Evolutionary conservation across 2,113 vertebrate species (phyloP), one percentile per base, ranked within the genome.

Genomic region (Theropithecus gelada): DNA sequence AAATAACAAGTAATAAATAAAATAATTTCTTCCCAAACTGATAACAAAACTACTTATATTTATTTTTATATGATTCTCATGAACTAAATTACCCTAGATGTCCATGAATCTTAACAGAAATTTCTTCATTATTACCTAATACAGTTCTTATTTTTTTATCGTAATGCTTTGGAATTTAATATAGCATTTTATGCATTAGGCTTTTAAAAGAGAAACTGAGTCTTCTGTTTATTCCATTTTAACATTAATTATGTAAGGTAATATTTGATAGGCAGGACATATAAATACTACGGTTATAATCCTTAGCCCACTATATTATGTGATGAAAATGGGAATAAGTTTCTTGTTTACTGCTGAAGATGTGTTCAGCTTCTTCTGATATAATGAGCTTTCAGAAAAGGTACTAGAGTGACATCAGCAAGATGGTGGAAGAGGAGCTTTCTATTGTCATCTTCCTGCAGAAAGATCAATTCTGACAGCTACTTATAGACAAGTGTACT

Each of bases 1-100:
- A 96, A 90, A 84, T 90, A 84, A 84, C 6, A 83, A 93, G 11
- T 48, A 97, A 64, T 64, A 90, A 95, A 83, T 82, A 96, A 57
- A 96, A 76, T 86, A 89, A 92, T 92, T 95, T 92, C 20, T 81
- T 82, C 38, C 66, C 88, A 16, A 95, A 86, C 48, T 92, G n/a
- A 92, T 79, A 92, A 50, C 72, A 52, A 90, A 92, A 55, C 72
- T 94, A 86, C 73, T 61, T 83, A 80, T 35, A 92, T 64, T 75
- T 82, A 87, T 70, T 96, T 94, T 94, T 90, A 25, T 90, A 88
- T 88, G 70, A 93, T 40, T 70, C 50, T 96, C 27, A 80, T 84
- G 16, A 94, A 95, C 78, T 64, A 64, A 86, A 95, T 30, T 73
- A 23, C 40, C 83, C 61, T 84, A 80, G 93, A 93, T 88, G 96